Percentiles rank a stretch among this genome's conserved stretches.
phyloP scores from a whole-genome alignment of 2,113 vertebrate genomes.

The Trachemys scripta region DNA sequence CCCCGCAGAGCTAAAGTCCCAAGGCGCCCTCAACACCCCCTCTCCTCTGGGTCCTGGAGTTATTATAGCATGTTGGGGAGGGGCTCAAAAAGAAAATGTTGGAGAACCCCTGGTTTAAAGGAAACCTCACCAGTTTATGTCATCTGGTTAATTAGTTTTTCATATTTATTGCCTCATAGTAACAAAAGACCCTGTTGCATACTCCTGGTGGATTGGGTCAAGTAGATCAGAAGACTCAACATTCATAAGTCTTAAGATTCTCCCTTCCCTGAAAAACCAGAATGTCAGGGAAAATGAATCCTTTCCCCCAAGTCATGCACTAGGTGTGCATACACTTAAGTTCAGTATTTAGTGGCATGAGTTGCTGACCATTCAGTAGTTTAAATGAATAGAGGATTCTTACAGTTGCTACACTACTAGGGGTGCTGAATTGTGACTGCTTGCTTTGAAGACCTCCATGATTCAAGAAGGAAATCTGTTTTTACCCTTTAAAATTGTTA shows the following conservation, averaged over 20 bases:
- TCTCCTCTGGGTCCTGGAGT: no score
- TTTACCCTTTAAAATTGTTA: not conserved
- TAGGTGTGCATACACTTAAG: not conserved
- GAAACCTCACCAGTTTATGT: constrained; percentile 8
- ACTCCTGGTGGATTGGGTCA: not conserved
- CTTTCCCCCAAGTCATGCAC: not conserved
- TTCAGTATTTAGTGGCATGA: not conserved
- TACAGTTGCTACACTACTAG: not conserved
- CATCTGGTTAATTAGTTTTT: not conserved
- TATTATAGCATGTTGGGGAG: no score
- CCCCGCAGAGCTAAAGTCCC: no score
- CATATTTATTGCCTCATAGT: not conserved
- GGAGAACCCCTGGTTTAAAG: no score
- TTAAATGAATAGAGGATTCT: not conserved
- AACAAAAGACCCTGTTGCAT: constrained; percentile 1
- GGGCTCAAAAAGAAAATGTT: no score
- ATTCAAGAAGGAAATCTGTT: not conserved
- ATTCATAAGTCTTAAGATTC: not conserved
- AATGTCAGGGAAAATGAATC: not conserved
- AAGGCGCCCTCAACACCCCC: no score
- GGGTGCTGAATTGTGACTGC: not conserved
- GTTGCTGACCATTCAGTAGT: not conserved
- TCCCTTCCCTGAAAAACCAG: not conserved
- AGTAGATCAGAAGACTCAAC: not conserved
- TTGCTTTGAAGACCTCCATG: not conserved